phyloP scores from a whole-genome alignment of 2,888 invertebrate genomes.

The Ectobius pallidus region DNA sequence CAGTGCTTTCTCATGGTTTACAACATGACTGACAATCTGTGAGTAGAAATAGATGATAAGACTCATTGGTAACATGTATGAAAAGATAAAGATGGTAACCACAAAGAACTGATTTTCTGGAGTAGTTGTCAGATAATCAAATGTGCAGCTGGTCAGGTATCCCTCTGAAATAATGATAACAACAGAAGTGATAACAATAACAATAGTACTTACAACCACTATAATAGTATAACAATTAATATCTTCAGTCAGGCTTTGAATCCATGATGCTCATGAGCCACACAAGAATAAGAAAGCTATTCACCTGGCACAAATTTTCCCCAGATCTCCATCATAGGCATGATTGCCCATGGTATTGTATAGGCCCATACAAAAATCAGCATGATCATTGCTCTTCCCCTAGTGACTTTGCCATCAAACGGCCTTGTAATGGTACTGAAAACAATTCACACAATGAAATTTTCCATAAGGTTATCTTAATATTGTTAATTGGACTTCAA shows the following conservation, averaged over 20 bases:
- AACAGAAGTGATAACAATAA: too few species aligned
- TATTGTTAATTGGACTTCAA: too few species aligned
- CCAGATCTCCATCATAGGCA: slow-evolving; percentile 84
- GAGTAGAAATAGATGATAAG: slow-evolving; percentile 84
- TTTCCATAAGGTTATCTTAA: too few species aligned
- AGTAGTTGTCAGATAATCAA: slow-evolving; percentile 81
- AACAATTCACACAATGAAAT: too few species aligned
- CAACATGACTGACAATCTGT: slow-evolving; percentile 86
- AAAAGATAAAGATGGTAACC: slow-evolving; percentile 74
- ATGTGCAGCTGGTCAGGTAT: slow-evolving; percentile 83
- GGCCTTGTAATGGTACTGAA: slow-evolving; percentile 80
- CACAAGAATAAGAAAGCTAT: too few species aligned
- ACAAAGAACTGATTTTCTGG: slow-evolving; percentile 81
- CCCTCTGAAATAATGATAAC: slow-evolving; percentile 72
- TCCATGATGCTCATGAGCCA: too few species aligned
- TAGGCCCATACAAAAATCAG: slow-evolving; percentile 76
- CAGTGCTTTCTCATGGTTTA: slow-evolving; percentile 82
- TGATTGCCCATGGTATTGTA: slow-evolving; percentile 78
- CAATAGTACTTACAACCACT: too few species aligned
- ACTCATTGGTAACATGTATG: slow-evolving; percentile 77
- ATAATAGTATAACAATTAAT: too few species aligned
- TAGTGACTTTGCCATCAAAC: slow-evolving; percentile 79
- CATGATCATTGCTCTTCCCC: slow-evolving; percentile 79
- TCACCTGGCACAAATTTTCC: slow-evolving; percentile 83
- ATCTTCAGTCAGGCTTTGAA: too few species aligned